Evolutionary conservation across 2,797 vertebrate species (phyloP), one percentile per base, ranked within the genome.

Genomic region (Eulemur mongoz): DNA sequence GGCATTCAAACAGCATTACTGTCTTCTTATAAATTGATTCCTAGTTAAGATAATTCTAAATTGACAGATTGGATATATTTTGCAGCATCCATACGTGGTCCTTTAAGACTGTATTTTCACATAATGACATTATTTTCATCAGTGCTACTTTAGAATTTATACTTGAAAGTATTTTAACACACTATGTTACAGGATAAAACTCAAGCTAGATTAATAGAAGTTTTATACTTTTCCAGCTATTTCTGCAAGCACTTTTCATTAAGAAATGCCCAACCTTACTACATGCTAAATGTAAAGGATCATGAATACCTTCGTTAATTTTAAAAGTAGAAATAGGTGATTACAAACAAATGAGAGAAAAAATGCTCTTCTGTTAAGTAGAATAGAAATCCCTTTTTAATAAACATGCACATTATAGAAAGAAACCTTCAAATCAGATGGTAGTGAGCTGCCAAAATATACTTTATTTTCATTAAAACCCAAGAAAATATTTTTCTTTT

Each of bases 401-500:
- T 54, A 67, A 43, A 52, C 1, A 2, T 35, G 59, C 0, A 92
- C 4, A 10, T 80, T 38, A n/a, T 45, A 50, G 27, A 98, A 82
- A 73, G 48, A 93, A 82, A 72, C 25, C 8, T 92, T n/a, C 48
- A 91, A 91, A 38, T 63, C 20, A 81, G 61, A 14, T 5, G 11
- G 23, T 73, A 63, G 5, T 75, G 12, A 96, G 63, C 4, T 85
- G 59, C 38, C 48, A 84, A 95, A 96, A 89, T 72, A 70, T 5
- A 75, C 22, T 43, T 73, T 38, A 75, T 18, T 43, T 73, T 38
- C 95, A 79, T 82, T 94, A 84, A 96, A 97, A 80, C 0, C 4
- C n/a, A 45, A 35, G 43, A 70, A 91, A 78, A 59, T 61, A 23
- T 80, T 88, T 84, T 89, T 75, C 12, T 94, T 80, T 96, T 92